Evolutionary conservation across 1,140 invertebrate genomes (phyloP).

Genomic region (Drosophila orosa): DNA sequence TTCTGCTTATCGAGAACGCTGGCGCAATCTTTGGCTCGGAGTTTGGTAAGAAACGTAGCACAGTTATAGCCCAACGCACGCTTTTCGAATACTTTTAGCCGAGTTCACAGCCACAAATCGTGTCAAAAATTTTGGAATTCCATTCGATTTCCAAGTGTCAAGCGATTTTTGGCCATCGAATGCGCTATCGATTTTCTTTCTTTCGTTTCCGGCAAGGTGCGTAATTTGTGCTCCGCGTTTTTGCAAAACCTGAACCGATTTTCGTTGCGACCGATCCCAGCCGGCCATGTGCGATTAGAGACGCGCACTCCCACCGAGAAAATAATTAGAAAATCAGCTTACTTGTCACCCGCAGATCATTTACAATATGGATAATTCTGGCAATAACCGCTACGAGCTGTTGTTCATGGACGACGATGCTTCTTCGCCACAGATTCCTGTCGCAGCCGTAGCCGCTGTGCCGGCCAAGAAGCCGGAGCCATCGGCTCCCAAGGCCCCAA

Average conservation of each 20-base stretch:
- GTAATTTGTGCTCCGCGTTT: conserved; percentile 45
- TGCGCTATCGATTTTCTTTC: conserved; percentile 24
- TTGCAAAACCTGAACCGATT: conserved; percentile 38
- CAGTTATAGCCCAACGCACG: not conserved
- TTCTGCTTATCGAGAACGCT: not conserved
- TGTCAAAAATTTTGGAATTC: not conserved
- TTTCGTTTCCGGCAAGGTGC: conserved; percentile 40
- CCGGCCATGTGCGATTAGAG: conserved; percentile 30
- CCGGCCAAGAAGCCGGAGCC: conserved; percentile 49
- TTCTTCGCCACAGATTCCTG: conserved; percentile 22
- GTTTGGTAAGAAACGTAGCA: not conserved
- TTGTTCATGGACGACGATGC: conserved; percentile 92
- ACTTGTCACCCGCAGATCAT: conserved; percentile 31
- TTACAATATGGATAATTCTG: conserved; percentile 92
- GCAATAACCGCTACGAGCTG: conserved; percentile 96
- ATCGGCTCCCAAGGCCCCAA: conserved; percentile 11
- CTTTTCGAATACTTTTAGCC: not conserved
- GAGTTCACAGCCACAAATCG: not conserved
- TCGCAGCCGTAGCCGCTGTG: conserved; percentile 15
- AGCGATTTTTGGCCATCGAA: conserved; percentile 2
- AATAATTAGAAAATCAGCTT: conserved; percentile 29
- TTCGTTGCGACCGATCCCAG: conserved; percentile 2
- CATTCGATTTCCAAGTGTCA: not conserved
- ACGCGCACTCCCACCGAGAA: conserved; percentile 26
- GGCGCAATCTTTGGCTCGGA: not conserved